Base-by-base conservation (phyloP, 2,888 invertebrate species). In the Acleris cristana region DNA sequence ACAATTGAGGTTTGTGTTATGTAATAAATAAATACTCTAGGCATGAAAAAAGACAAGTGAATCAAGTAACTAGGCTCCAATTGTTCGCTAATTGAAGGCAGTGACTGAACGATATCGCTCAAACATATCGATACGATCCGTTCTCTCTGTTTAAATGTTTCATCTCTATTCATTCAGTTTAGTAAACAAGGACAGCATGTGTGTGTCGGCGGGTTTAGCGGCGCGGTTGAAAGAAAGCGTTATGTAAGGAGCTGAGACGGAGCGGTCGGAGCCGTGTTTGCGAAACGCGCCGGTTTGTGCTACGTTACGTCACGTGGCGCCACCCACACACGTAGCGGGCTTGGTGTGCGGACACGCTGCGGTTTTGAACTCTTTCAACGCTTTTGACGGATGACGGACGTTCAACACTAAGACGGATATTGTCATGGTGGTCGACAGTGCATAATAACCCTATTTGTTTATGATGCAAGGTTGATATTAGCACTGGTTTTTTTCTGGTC, bases 261-360 rank as follows among this genome's bases (percentile, higher is more conserved):
- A 75, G 74, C 76, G 73, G 65, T 72, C 73, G 72, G 73, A 71
- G 63, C 65, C 65, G 18, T 64, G 77, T 84, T 86, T 86, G 81
- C 85, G 85, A 86, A 85, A 85, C 74, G 66, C 73, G 71, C 71
- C 73, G 67, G 65, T 66, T 64, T 57, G 56, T 64, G 67, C 84
- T 84, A 76, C 81, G 67, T 85, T 84, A 76, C 81, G 77, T 84
- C 81, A 85, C 40, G 40, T 64, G 58, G 56, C 67, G 30, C n/a
- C 55, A 60, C 19, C 23, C 26, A 70, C 69, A 59, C 23, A 72
- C 71, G 71, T 68, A 53, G 49, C 45, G 10, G 3, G 19, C 19
- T 49, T 56, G 52, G 55, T 52, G 66, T 6, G 3, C n/a, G 65
- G 19, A 56, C 21, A n/a, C 34, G 58, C 44, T 18, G 49, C 49